Evolutionary conservation across 92 coral and sea anemone genomes (phyloP).

Genomic region (Epizoanthus stellaris): DNA sequence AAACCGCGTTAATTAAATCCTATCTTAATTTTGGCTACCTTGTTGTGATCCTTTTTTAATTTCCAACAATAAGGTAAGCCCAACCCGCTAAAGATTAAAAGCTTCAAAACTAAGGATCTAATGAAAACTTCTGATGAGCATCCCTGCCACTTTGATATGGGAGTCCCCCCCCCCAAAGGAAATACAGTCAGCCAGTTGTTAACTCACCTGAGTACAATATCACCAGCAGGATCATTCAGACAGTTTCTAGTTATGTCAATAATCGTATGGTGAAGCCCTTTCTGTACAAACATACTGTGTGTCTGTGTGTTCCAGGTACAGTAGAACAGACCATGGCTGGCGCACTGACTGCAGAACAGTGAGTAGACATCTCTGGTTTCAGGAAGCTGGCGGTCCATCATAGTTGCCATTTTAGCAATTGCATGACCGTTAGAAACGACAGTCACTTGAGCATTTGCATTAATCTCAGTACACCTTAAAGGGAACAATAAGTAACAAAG

Average conservation of each 20-base stretch:
- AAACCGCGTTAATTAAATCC: too few species aligned
- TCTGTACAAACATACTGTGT: constrained; percentile 42
- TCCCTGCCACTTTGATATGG: too few species aligned
- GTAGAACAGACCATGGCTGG: constrained; percentile 59
- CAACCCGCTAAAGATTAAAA: too few species aligned
- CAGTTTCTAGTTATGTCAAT: constrained; percentile 54
- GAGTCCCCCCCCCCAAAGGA: too few species aligned
- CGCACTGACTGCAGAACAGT: constrained; percentile 71
- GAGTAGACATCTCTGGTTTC: constrained; percentile 52
- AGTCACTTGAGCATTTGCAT: constrained; percentile 45
- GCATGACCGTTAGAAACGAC: constrained; percentile 57
- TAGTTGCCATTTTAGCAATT: constrained; percentile 57
- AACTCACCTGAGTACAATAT: constrained; percentile 56
- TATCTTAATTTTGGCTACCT: too few species aligned
- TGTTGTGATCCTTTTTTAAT: too few species aligned
- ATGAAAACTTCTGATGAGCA: too few species aligned
- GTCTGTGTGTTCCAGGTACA: constrained; percentile 38
- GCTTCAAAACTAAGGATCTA: too few species aligned
- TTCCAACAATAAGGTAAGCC: too few species aligned
- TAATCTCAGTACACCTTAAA: constrained; percentile 62
- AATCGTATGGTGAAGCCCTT: constrained; percentile 56
- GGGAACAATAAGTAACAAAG: not conserved
- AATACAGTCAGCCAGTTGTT: not conserved
- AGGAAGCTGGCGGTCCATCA: constrained; percentile 59
- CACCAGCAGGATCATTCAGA: constrained; percentile 54